A percentile compares a stretch with the other conserved stretches of the same genome.
phyloP scores from a whole-genome alignment of 2,113 vertebrate species.

The Indicator maculatus region DNA sequence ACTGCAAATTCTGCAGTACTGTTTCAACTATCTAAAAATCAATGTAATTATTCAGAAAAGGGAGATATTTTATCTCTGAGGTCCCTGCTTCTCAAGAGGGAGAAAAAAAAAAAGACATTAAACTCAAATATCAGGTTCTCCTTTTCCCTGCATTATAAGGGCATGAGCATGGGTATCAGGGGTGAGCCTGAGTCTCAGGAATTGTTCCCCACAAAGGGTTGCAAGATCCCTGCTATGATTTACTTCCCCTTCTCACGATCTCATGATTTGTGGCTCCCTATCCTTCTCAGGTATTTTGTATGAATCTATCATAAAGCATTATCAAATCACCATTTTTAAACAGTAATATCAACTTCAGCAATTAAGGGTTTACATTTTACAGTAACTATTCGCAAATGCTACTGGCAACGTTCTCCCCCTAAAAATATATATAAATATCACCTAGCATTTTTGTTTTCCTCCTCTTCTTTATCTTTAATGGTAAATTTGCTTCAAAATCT shows the following conservation, averaged over 20 bases:
- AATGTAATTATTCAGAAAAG: background rate
- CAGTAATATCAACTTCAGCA: background rate
- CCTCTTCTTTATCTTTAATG: background rate
- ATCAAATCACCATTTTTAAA: background rate
- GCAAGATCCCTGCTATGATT: background rate
- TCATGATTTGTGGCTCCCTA: background rate
- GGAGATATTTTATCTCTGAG: background rate
- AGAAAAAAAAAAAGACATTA: background rate
- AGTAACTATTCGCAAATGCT: background rate
- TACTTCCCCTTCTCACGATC: background rate
- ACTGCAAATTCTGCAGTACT: background rate
- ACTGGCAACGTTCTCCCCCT: background rate
- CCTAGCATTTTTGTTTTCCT: background rate
- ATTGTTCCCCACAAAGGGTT: background rate
- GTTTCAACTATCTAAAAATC: background rate
- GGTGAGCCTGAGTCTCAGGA: background rate
- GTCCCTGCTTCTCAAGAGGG: background rate
- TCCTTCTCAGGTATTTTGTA: background rate
- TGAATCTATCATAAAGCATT: background rate
- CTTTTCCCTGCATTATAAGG: background rate
- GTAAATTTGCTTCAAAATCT: background rate
- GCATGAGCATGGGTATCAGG: background rate
- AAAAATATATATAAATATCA: background rate
- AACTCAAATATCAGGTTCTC: background rate
- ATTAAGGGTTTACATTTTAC: background rate